A percentile compares a stretch with the other conserved stretches of the same genome.
Conservation (phyloP, 2,113 vertebrate genomes). For the Corythaixoides concolor region DNA sequence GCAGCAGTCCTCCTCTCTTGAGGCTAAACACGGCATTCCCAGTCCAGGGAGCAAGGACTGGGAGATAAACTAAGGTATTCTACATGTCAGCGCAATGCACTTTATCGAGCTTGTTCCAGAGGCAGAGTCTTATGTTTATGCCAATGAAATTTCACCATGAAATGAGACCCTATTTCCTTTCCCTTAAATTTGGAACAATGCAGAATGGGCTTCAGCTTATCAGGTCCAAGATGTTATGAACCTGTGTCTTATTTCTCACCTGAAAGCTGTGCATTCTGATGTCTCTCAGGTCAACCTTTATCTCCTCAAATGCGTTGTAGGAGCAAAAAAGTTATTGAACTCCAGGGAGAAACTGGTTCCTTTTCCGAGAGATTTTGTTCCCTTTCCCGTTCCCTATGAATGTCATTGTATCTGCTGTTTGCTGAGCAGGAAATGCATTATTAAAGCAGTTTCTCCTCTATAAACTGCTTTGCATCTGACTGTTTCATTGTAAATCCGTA, state of each 20-base stretch:
- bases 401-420: constrained; percentile 59
- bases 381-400: neutral
- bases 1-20: neutral
- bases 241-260: neutral
- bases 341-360: constrained; percentile 11
- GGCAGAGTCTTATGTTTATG: neutral
- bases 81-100: neutral
- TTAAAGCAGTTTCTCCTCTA: constrained; percentile 61
- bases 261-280: neutral
- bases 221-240: neutral
- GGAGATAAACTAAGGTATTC: neutral
- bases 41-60: neutral
- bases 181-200: neutral
- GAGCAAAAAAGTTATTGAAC: constrained; percentile 20
- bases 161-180: neutral
- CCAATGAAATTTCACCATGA: neutral
- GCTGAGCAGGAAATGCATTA: constrained; percentile 67
- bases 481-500: constrained; percentile 40
- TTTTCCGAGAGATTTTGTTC: neutral
- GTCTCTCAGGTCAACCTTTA: neutral
- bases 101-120: neutral
- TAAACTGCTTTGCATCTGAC: constrained; percentile 60
- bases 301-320: neutral
- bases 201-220: neutral
- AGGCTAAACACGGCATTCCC: neutral